Percentiles rank a stretch among this genome's conserved stretches.
These are phyloP conservation scores for Gorsachius goisagi DNA, from an alignment of 2,113 vertebrate species.

Conservation along the genomic window DNA sequence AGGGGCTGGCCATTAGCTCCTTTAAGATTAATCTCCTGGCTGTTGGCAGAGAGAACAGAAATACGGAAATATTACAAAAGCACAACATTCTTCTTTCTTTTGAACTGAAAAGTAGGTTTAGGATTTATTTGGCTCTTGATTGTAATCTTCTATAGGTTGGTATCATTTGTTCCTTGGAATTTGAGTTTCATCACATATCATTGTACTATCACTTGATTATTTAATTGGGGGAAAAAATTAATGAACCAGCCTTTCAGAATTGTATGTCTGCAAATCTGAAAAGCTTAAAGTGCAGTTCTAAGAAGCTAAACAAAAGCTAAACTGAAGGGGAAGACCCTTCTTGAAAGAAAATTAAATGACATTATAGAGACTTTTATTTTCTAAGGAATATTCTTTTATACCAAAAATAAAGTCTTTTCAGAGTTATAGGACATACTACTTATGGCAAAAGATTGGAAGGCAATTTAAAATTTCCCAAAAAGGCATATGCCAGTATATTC, in stretches of 20 bases:
- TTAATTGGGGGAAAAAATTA: neutral
- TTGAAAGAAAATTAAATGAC: slow-evolving; percentile 16
- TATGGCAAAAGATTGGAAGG: neutral
- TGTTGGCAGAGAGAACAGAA: neutral
- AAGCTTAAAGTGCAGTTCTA: neutral
- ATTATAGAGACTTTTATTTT: slow-evolving; percentile 7
- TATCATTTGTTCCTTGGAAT: neutral
- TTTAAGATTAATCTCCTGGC: neutral
- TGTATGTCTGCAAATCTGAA: neutral
- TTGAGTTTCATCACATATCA: neutral
- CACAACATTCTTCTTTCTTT: neutral
- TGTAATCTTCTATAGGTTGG: neutral
- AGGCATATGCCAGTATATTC: neutral
- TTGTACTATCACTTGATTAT: neutral
- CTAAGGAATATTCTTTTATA: slow-evolving; percentile 8
- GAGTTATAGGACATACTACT: neutral
- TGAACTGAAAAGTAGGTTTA: neutral
- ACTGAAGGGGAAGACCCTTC: neutral
- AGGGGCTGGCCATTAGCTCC: neutral
- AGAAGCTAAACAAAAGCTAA: slow-evolving; percentile 14
- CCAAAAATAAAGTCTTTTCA: neutral
- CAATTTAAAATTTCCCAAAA: neutral
- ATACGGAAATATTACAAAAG: neutral
- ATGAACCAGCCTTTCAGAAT: neutral
- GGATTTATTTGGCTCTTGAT: neutral